phyloP scores from a whole-genome alignment of 2,888 invertebrate species.

The Torymus tubicola region DNA sequence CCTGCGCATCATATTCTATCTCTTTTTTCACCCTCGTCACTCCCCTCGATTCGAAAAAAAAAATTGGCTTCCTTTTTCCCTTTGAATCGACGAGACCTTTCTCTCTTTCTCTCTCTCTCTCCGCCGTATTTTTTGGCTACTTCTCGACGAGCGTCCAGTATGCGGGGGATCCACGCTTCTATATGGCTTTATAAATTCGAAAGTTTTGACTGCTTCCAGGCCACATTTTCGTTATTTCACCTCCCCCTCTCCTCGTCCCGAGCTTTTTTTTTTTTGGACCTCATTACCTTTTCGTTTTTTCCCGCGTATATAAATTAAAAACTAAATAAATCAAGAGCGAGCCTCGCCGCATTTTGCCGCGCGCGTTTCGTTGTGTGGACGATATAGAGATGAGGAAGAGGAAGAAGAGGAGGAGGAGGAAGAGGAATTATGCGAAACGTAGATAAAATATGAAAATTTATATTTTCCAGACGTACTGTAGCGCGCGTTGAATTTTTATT shows the following conservation, averaged over 20 bases:
- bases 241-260: background rate
- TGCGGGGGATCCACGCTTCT: background rate
- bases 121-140: slow-evolving; percentile 33
- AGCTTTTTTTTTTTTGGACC: background rate
- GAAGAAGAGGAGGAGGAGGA: no score
- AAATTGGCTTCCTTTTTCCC: slow-evolving; percentile 51
- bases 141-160: slow-evolving; percentile 38
- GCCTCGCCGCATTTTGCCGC: no score
- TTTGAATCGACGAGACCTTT: slow-evolving; percentile 44
- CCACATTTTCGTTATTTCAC: background rate
- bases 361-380: no score
- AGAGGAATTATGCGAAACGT: no score
- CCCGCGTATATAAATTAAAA: background rate
- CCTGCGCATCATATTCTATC: slow-evolving; percentile 36
- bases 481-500: background rate
- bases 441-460: no score
- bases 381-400: no score
- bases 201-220: slow-evolving; percentile 6
- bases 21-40: slow-evolving; percentile 50
- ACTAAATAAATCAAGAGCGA: background rate
- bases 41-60: slow-evolving; percentile 51
- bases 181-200: slow-evolving; percentile 31
- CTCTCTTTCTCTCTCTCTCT: background rate
- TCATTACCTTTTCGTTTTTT: background rate
- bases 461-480: background rate